These are phyloP conservation scores for Scomber japonicus DNA, from an alignment of 2,113 vertebrate genomes.

Conservation along the genomic window DNA sequence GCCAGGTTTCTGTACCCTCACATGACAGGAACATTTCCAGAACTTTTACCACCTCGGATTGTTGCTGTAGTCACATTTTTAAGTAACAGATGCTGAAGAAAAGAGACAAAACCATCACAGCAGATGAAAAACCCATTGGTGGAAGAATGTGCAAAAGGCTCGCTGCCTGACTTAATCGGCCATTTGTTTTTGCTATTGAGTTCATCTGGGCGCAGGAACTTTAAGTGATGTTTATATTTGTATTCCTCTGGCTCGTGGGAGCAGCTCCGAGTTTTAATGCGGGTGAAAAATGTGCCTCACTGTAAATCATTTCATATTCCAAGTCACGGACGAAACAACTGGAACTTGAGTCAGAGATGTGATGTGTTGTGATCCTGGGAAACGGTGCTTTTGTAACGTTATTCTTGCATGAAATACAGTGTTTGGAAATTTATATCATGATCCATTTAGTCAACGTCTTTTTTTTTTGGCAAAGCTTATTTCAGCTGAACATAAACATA, in stretches of 20 bases:
- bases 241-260: conserved; percentile 46
- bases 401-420: conserved; percentile 17
- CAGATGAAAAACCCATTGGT: conserved; percentile 67
- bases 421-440: conserved; percentile 17
- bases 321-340: conserved; percentile 26
- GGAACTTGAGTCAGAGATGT: conserved; percentile 16
- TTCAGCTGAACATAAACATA: not conserved
- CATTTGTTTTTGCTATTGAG: conserved; percentile 65
- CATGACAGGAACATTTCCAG: conserved; percentile 42
- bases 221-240: conserved; percentile 67
- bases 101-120: conserved; percentile 29
- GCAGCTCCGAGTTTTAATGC: conserved; percentile 46
- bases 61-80: conserved; percentile 35
- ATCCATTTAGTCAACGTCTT: conserved; percentile 17
- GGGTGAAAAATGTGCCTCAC: conserved; percentile 51
- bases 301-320: conserved; percentile 66
- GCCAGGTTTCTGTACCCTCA: conserved; percentile 24
- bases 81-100: conserved; percentile 48
- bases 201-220: conserved; percentile 53
- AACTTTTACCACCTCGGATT: conserved; percentile 39
- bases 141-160: conserved; percentile 60
- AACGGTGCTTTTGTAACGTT: conserved; percentile 18
- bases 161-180: conserved; percentile 32
- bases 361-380: conserved; percentile 38
- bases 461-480: not conserved